A percentile compares a stretch with the other conserved stretches of the same genome.
Conservation (phyloP, 37 sponge, comb jelly and placozoan genomes). For the Dysidea cf. avara region DNA sequence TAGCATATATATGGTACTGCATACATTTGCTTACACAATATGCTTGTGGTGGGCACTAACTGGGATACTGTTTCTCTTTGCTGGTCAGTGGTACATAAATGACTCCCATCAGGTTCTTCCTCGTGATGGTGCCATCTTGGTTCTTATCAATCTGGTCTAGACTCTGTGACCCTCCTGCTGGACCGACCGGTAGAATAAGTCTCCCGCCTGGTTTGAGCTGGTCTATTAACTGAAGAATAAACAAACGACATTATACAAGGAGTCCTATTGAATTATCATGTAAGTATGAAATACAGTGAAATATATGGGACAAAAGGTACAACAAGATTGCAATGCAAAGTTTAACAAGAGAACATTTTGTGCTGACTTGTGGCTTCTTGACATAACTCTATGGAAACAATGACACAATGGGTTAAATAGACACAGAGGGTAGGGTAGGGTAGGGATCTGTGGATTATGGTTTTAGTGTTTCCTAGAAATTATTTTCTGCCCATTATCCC, state of each 20-base stretch:
- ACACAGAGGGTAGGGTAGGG: too few species aligned
- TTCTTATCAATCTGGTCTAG: conserved; percentile 82
- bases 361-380: too few species aligned
- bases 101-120: conserved; percentile 89
- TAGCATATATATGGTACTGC: too few species aligned
- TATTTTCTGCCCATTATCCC: too few species aligned
- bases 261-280: neutral
- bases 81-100: conserved; percentile 91
- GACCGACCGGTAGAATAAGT: conserved; percentile 92
- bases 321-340: too few species aligned
- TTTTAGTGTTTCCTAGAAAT: too few species aligned
- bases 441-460: too few species aligned
- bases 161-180: conserved; percentile 75
- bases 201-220: conserved; percentile 93
- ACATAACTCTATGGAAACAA: too few species aligned
- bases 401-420: too few species aligned
- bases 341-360: too few species aligned
- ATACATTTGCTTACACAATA: too few species aligned
- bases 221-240: conserved; percentile 47
- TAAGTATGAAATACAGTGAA: too few species aligned
- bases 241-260: neutral
- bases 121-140: conserved; percentile 62
- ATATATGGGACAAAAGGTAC: neutral
- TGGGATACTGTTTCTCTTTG: conserved; percentile 63
- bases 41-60: conserved; percentile 33